Conservation (phyloP, 2,113 vertebrate species). For the Amphiprion ocellaris region DNA sequence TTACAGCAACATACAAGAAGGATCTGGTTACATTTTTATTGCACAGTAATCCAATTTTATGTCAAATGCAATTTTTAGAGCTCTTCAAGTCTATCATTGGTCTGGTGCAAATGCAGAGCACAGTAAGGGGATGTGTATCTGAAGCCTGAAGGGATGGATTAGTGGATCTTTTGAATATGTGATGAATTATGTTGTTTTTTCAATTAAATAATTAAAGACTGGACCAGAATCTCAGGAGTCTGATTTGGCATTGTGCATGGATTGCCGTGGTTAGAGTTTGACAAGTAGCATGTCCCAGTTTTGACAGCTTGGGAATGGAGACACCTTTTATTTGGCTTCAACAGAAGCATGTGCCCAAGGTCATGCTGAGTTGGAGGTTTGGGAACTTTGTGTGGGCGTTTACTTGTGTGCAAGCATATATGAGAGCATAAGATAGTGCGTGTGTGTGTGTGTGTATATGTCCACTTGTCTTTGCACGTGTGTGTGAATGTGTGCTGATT, state of each 20-base stretch:
- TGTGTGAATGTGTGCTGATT: conserved; percentile 48
- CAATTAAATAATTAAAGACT: conserved; percentile 59
- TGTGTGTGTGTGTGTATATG: conserved; percentile 7
- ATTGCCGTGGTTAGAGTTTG: not conserved
- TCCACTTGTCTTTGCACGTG: conserved; percentile 24
- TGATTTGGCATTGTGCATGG: conserved; percentile 42
- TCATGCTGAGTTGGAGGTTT: conserved; percentile 15
- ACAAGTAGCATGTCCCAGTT: conserved; percentile 12
- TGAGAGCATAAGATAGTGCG: conserved; percentile 21
- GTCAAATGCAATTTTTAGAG: conserved; percentile 17
- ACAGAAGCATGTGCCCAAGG: conserved; percentile 39
- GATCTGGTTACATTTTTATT: conserved; percentile 2
- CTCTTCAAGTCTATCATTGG: not conserved
- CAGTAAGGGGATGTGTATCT: not conserved
- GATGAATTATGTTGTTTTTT: conserved; percentile 37
- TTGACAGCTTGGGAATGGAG: conserved; percentile 27
- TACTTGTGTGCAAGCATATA: conserved; percentile 11
- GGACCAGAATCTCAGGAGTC: not conserved
- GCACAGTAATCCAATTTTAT: conserved; percentile 4
- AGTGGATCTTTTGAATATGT: conserved; percentile 12
- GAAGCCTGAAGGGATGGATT: not conserved
- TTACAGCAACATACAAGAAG: not conserved
- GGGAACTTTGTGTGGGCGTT: conserved; percentile 7
- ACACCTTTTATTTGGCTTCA: conserved; percentile 40
- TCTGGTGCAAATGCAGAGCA: not conserved